Evolutionary conservation across 2,797 vertebrate genomes (phyloP), one percentile per base, ranked within the genome.

Genomic region (Peromyscus attwateri): DNA sequence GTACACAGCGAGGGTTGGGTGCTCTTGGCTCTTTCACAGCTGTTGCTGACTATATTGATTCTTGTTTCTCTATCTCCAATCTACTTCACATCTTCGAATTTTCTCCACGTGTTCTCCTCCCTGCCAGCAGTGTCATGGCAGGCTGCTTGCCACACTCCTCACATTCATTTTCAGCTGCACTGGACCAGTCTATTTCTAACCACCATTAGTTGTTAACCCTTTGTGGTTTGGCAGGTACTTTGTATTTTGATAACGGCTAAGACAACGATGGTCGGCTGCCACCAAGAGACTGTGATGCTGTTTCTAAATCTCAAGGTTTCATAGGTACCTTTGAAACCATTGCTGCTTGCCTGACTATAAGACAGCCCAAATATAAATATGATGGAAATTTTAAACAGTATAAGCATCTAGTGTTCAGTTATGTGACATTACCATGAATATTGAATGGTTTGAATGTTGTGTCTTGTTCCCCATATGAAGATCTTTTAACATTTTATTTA

Each of bases 21-120:
- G 31, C 31, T 21, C 2, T n/a, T 12, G 62, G 49, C 29, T 68
- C 80, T 57, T 80, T 16, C 8, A 3, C n/a, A 19, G 76, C 40
- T 11, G 23, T 62, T 68, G 52, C 40, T 81, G 75, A 68, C 23
- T 40, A 7, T 62, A 73, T 55, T 13, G 46, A 82, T 46, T 34
- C 76, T 25, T 60, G 2, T 46, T 88, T 88, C 62, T 95, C 94
- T 66, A 40, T 89, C 93, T 94, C 60, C 79, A 92, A 55, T 77
- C 27, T 92, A 27, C 76, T 92, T 94, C 34, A 25, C 49, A 6
- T 79, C 83, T 92, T 90, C 46, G 82, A 29, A 52, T 64, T 92
- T 66, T 29, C 14, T 66, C 64, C 46, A 76, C 6, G 43, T 73
- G 66, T n/a, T 91, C 31, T 55, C 70, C 5, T 81, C 46, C 64